Conservation (phyloP, 1,140 invertebrate species). For the Alviniconcha marisindica region DNA sequence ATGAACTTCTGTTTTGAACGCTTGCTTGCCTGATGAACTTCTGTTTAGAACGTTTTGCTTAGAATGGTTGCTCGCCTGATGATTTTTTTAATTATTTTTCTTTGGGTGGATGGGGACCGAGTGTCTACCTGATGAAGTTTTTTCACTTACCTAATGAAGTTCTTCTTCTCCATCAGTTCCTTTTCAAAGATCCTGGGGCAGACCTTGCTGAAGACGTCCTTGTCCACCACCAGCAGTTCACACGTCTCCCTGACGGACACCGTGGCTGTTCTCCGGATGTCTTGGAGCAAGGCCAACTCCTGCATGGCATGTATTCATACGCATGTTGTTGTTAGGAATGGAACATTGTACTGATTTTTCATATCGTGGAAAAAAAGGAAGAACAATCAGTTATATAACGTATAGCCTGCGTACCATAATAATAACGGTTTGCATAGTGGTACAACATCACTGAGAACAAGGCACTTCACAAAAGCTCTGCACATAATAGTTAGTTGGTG, state of each 20-base stretch:
- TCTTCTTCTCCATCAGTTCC: slow-evolving; percentile 65
- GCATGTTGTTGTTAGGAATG: not conserved
- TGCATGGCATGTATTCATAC: slow-evolving; percentile 36
- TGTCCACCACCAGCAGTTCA: slow-evolving; percentile 69
- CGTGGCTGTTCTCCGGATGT: slow-evolving; percentile 64
- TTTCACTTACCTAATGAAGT: slow-evolving; percentile 62
- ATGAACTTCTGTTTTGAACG: no score
- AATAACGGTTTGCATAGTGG: no score
- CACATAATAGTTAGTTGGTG: no score
- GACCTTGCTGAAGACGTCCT: slow-evolving; percentile 66
- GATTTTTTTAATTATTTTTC: not conserved
- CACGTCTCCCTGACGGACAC: slow-evolving; percentile 64
- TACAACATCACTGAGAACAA: no score
- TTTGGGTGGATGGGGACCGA: not conserved
- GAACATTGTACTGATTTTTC: not conserved
- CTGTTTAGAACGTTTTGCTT: no score
- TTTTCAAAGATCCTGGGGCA: slow-evolving; percentile 70
- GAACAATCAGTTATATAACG: no score
- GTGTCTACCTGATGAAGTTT: no score
- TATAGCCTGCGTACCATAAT: no score
- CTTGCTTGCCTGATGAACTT: no score
- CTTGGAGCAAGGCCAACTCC: slow-evolving; percentile 68
- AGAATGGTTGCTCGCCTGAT: not conserved
- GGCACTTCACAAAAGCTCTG: no score
- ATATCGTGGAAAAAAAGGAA: no score